Base-by-base conservation (phyloP, 1,140 invertebrate species). In the Yoshiicerus persimilis region DNA sequence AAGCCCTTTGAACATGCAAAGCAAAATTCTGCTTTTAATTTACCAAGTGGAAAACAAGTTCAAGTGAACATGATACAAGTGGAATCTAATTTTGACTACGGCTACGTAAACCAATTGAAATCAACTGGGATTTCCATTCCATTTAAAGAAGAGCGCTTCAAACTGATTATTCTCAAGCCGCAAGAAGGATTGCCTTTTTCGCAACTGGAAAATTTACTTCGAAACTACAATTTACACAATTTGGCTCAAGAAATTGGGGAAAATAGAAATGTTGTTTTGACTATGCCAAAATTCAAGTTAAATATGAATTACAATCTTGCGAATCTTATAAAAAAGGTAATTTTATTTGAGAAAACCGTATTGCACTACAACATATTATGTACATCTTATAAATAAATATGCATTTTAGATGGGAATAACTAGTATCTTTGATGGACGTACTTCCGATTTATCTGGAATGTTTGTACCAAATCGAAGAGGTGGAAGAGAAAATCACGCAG, bases 201-300 rank as follows among this genome's bases (percentile, higher is more conserved):
- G 16, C 20, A 89, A 34, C 13, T 88, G 36, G 89, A 89, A 88
- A 16, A 10, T 20, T 30, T 56, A 20, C 39, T 89, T 16, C n/a
- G 30, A 64, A 34, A 25, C 10, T 88, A 88, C 56, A 36, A 41
- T 32, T 20, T 89, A 20, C 36, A 64, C n/a, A 41, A 13, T 25
- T 25, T 89, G 11, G 30, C 34, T 9, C n/a, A 27, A 5, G 77
- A 86, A 89, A 86, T 89, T 30, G 86, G 77, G 13, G 47, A 84
- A 39, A 38, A 86, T 13, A 39, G 87, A 32, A 88, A 86, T 62
- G 89, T 89, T 20, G 16, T 89, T 27, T n/a, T 89, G 0, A 86
- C 56, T 36, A 89, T 89, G 64, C 89, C 89, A 5, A 89, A 89
- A 39, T 89, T 89, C 39, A 87, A 87, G 30, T 16, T 89, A 30